These are phyloP conservation scores for Falco cherrug DNA, from an alignment of 2,797 vertebrate genomes.

Conservation along the genomic window DNA sequence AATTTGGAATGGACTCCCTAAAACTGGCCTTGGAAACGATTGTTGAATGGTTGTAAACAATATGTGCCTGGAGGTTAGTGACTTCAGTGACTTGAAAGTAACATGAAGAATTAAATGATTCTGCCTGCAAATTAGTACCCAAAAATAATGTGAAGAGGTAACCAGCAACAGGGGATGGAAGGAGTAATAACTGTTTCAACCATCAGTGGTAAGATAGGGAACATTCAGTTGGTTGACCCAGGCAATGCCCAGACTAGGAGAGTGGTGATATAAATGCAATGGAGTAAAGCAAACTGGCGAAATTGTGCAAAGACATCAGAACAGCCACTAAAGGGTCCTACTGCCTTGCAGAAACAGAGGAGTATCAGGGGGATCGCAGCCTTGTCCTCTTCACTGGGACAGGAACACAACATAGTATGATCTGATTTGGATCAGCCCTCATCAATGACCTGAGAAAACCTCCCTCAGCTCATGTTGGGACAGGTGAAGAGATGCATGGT, in stretches of 20 bases:
- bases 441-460: background rate
- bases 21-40: background rate
- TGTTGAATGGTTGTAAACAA: background rate
- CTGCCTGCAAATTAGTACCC: background rate
- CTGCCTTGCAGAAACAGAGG: background rate
- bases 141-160: background rate
- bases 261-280: background rate
- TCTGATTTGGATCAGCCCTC: background rate
- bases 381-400: background rate
- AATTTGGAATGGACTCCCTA: background rate
- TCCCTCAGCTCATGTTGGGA: background rate
- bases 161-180: background rate
- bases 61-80: background rate
- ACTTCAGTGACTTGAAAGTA: background rate
- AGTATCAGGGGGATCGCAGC: fast-evolving
- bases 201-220: background rate
- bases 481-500: background rate
- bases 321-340: background rate
- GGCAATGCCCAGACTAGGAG: background rate
- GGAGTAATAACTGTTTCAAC: background rate
- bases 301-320: background rate
- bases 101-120: background rate
- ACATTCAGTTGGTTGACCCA: background rate
- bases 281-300: background rate
- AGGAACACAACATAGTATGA: fast-evolving